Evolutionary conservation across 2,888 invertebrate species (phyloP).

Genomic region (Phengaris arion): DNA sequence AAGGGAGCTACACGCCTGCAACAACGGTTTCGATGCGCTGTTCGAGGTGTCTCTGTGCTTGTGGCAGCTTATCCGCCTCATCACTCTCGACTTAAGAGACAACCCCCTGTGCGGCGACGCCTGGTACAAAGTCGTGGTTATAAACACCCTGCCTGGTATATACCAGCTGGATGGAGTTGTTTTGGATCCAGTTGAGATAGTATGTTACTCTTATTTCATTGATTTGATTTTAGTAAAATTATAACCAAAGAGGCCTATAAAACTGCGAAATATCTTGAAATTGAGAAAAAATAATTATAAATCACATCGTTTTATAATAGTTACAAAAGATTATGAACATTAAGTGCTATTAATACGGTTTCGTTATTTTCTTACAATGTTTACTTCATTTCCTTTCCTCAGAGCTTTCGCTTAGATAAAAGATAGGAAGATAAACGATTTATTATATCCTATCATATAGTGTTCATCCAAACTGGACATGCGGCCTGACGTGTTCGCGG

Average conservation of each 20-base stretch:
- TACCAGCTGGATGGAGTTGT: conserved; percentile 56
- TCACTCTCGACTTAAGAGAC: conserved; percentile 60
- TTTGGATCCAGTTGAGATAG: conserved; percentile 52
- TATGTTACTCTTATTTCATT: not conserved
- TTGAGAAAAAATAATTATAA: no score
- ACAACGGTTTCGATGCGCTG: conserved; percentile 58
- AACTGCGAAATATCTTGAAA: no score
- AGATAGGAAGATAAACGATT: no score
- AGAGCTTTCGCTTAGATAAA: no score
- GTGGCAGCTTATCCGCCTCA: conserved; percentile 57
- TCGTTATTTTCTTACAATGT: no score
- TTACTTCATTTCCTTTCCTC: no score
- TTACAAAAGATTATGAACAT: no score
- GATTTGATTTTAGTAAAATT: no score
- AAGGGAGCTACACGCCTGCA: conserved; percentile 60
- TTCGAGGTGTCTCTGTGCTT: conserved; percentile 68
- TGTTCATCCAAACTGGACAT: conserved; percentile 60
- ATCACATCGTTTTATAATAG: no score
- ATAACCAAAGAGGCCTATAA: no score
- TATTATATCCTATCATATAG: conserved; percentile 41
- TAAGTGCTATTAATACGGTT: no score
- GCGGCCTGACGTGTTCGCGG: conserved; percentile 54
- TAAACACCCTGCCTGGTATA: conserved; percentile 60
- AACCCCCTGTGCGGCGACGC: conserved; percentile 62
- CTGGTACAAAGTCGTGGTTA: conserved; percentile 60